Percentiles rank a stretch among this genome's conserved stretches.
These are phyloP conservation scores for Seriola aureovittata DNA, from an alignment of 2,113 vertebrate species.

Conservation along the genomic window DNA sequence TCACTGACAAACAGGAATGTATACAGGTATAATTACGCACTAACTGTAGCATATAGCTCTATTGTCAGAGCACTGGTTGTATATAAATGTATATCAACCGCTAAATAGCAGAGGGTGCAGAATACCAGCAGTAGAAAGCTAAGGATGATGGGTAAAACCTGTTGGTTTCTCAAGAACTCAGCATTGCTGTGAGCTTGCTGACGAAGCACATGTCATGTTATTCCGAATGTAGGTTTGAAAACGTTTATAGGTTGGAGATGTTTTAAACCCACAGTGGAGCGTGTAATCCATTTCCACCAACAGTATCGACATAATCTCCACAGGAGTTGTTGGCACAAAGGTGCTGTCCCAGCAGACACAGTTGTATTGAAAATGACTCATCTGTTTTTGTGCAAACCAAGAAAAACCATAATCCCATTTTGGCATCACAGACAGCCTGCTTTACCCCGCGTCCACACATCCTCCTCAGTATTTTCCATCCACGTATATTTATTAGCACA, in stretches of 20 bases:
- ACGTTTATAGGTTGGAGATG: constrained; percentile 19
- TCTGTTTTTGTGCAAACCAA: constrained; percentile 40
- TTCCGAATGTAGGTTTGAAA: constrained; percentile 4
- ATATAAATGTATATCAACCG: background rate
- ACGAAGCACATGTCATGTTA: constrained; percentile 23
- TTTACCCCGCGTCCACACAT: constrained; percentile 39
- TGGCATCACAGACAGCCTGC: constrained; percentile 34
- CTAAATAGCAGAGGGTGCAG: background rate
- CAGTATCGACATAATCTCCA: constrained; percentile 16
- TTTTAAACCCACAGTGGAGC: constrained; percentile 9
- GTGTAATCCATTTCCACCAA: constrained; percentile 22
- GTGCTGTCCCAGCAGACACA: constrained; percentile 37
- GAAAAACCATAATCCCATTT: constrained; percentile 38
- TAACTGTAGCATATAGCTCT: background rate
- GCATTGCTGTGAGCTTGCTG: constrained; percentile 25
- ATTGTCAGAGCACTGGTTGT: background rate
- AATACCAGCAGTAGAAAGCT: constrained; percentile 13
- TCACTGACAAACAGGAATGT: background rate
- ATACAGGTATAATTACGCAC: background rate
- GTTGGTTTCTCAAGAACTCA: constrained; percentile 38
- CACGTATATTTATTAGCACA: background rate
- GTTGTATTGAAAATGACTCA: constrained; percentile 64
- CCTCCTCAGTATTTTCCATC: constrained; percentile 18
- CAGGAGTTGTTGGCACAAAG: constrained; percentile 45
- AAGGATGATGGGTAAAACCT: constrained; percentile 30